phyloP scores from a whole-genome alignment of 2,888 invertebrate genomes.

The Eumacrocentrus americanus region DNA sequence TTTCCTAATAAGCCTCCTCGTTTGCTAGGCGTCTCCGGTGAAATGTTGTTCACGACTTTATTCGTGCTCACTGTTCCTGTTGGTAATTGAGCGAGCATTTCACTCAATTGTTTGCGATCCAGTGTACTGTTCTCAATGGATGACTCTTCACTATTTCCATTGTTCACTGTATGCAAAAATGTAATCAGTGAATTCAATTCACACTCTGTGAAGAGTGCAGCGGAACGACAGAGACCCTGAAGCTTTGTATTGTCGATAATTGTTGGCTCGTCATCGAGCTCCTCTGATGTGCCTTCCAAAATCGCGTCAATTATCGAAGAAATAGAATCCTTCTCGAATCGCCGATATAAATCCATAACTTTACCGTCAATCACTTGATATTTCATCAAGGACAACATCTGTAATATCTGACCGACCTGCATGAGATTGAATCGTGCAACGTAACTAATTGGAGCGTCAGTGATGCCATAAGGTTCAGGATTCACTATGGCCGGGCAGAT shows the following conservation, averaged over 20 bases:
- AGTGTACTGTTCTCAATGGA: slow-evolving; percentile 48
- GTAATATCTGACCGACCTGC: slow-evolving; percentile 91
- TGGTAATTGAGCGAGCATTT: slow-evolving; percentile 63
- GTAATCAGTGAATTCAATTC: slow-evolving; percentile 70
- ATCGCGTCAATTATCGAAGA: slow-evolving; percentile 79
- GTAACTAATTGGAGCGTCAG: slow-evolving; percentile 89
- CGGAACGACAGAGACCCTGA: slow-evolving; percentile 69
- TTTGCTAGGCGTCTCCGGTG: slow-evolving; percentile 53
- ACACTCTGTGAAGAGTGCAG: slow-evolving; percentile 71
- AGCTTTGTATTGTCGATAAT: slow-evolving; percentile 62
- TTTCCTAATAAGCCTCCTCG: slow-evolving; percentile 57
- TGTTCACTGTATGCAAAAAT: slow-evolving; percentile 64
- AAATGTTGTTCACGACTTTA: slow-evolving; percentile 44
- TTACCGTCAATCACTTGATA: slow-evolving; percentile 80
- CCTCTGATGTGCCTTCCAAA: slow-evolving; percentile 62
- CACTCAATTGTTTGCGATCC: slow-evolving; percentile 61
- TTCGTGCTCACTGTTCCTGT: slow-evolving; percentile 40
- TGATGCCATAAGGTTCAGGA: slow-evolving; percentile 94
- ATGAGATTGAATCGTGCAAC: slow-evolving; percentile 88
- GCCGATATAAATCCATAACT: slow-evolving; percentile 76
- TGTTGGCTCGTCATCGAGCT: slow-evolving; percentile 62
- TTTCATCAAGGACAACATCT: slow-evolving; percentile 85
- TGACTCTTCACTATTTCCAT: slow-evolving; percentile 48
- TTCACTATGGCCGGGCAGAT: slow-evolving; percentile 96
- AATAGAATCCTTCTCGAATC: slow-evolving; percentile 81